These are phyloP conservation scores for Beris morrisii DNA, from an alignment of 2,888 invertebrate genomes.

Conservation along the genomic window DNA sequence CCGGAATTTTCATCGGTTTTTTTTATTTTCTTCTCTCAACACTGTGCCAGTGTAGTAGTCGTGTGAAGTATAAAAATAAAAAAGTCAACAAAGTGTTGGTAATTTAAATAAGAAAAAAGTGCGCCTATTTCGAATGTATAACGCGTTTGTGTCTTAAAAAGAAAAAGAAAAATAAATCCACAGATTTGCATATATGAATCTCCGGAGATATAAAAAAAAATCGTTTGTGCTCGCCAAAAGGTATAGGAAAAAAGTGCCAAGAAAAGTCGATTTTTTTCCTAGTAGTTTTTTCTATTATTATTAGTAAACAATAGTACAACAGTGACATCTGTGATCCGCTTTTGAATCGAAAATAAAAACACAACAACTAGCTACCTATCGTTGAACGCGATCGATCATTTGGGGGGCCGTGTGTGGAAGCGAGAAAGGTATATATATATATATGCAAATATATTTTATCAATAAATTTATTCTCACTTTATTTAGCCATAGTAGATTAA, in stretches of 20 bases:
- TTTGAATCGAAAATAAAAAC: not conserved
- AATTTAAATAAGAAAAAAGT: slow-evolving; percentile 19
- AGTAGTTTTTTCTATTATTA: slow-evolving; percentile 14
- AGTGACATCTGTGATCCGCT: slow-evolving; percentile 20
- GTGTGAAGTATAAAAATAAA: slow-evolving; percentile 28
- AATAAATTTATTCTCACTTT: slow-evolving; percentile 8
- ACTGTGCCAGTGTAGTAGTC: not conserved
- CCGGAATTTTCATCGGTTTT: slow-evolving; percentile 20
- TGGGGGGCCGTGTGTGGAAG: not conserved
- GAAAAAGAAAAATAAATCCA: no score
- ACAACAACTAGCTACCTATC: not conserved
- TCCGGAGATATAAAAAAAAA: no score
- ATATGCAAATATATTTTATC: slow-evolving; percentile 4
- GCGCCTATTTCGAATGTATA: slow-evolving; percentile 7
- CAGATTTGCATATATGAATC: no score
- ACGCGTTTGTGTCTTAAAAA: no score
- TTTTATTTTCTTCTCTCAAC: no score
- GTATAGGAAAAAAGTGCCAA: no score
- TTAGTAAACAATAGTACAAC: slow-evolving; percentile 28
- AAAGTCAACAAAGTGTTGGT: slow-evolving; percentile 18
- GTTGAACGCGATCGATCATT: slow-evolving; percentile 2
- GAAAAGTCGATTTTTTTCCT: no score
- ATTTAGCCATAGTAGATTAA: slow-evolving; percentile 1
- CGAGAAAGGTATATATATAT: slow-evolving; percentile 14
- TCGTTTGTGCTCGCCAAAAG: no score